These are phyloP conservation scores for Chrysomallon squamiferum DNA, from an alignment of 1,140 invertebrate genomes.

Conservation along the genomic window DNA sequence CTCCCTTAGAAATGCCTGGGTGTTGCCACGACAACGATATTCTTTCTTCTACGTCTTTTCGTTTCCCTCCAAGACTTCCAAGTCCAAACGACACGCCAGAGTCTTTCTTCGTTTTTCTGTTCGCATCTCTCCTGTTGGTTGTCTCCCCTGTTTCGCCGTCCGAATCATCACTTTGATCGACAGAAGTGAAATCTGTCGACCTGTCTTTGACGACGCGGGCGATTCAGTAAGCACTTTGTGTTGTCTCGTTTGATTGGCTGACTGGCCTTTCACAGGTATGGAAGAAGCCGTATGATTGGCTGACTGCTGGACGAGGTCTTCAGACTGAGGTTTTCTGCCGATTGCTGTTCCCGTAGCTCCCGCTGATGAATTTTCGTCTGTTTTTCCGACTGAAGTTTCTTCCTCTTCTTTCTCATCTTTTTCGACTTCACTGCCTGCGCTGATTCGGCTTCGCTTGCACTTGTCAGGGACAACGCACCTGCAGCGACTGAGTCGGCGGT, in stretches of 20 bases:
- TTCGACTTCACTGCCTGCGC: not conserved
- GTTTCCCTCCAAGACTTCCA: not conserved
- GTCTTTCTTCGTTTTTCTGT: not conserved
- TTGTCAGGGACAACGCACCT: not conserved
- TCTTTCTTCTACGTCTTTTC: not conserved
- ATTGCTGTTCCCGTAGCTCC: too few relatives aligned
- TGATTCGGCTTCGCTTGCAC: not conserved
- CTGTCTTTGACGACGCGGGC: too few relatives aligned
- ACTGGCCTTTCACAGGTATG: too few relatives aligned
- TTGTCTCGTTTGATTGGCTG: too few relatives aligned
- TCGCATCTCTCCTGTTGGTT: not conserved
- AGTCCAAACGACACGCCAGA: not conserved
- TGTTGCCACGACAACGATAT: not conserved
- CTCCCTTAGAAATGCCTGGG: not conserved
- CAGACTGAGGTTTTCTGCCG: too few relatives aligned
- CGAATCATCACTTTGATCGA: constrained; percentile 1
- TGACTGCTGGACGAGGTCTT: too few relatives aligned
- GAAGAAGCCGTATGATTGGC: too few relatives aligned
- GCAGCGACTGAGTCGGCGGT: not conserved
- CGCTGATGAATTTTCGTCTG: too few relatives aligned
- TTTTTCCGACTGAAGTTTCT: not conserved
- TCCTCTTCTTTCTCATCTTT: not conserved
- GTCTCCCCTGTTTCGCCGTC: not conserved
- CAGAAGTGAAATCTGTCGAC: not conserved
- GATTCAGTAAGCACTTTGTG: too few relatives aligned